Evolutionary conservation across 2,888 invertebrate genomes (phyloP).

Genomic region (Lepeophtheirus nordmannii): DNA sequence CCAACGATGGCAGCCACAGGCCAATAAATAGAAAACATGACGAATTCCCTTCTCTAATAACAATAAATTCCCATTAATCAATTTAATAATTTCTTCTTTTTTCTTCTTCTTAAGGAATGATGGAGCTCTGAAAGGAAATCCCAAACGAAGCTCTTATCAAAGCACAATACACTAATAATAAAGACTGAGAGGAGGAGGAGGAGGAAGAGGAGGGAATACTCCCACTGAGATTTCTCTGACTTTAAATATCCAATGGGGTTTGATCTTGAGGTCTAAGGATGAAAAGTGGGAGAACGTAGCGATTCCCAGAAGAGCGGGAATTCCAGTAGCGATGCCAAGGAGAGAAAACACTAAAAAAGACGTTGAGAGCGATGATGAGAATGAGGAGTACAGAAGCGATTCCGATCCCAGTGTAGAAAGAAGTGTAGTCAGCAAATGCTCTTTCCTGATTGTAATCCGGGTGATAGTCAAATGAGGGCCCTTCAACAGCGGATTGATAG

Average conservation of each 20-base stretch:
- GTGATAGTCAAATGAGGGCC: constrained; percentile 18
- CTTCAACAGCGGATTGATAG: constrained; percentile 20
- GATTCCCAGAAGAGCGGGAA: constrained; percentile 13
- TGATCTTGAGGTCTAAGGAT: constrained; percentile 22
- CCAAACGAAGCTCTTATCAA: too few species aligned
- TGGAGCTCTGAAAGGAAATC: too few species aligned
- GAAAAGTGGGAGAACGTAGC: constrained; percentile 17
- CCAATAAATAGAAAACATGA: constrained; percentile 18
- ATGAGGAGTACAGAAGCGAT: background rate
- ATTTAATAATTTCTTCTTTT: background rate
- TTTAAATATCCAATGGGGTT: constrained; percentile 16
- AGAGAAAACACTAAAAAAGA: constrained; percentile 1
- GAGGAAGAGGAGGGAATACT: too few species aligned
- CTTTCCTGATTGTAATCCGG: constrained; percentile 21
- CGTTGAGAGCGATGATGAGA: constrained; percentile 14
- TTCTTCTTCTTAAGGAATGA: background rate
- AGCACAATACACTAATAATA: too few species aligned
- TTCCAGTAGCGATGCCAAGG: constrained; percentile 22
- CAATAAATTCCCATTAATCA: background rate
- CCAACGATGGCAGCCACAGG: constrained; percentile 3
- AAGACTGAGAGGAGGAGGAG: too few species aligned
- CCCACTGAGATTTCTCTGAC: too few species aligned
- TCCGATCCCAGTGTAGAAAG: constrained; percentile 23
- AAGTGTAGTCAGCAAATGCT: constrained; percentile 18
- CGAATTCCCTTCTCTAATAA: too few species aligned